A percentile compares a stretch with the other conserved stretches of the same genome.
These are phyloP conservation scores for Etheostoma nigrum DNA, from an alignment of 2,797 vertebrate species.

Conservation along the genomic window DNA sequence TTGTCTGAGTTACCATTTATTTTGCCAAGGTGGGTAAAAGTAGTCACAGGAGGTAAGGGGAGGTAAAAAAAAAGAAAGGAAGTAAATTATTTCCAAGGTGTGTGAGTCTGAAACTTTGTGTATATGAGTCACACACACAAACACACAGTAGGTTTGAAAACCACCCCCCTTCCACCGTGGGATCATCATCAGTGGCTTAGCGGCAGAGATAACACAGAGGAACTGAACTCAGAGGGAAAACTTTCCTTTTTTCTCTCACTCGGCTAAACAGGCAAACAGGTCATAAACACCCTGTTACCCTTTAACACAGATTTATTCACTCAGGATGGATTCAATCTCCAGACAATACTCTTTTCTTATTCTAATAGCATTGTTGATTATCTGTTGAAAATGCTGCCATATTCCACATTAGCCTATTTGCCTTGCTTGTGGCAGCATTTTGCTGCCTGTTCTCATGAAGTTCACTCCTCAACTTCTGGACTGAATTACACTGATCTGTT, in stretches of 20 bases:
- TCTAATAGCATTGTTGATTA: neutral
- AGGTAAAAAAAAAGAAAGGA: constrained; percentile 39
- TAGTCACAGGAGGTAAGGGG: constrained; percentile 49
- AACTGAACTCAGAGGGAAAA: constrained; percentile 41
- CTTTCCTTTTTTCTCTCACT: constrained; percentile 39
- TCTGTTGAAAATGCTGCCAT: neutral
- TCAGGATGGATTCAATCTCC: neutral
- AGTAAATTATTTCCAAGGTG: constrained; percentile 54
- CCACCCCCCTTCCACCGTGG: constrained; percentile 36
- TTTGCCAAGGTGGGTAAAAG: constrained; percentile 41
- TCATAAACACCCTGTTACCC: constrained; percentile 13
- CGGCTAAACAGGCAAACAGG: constrained; percentile 12
- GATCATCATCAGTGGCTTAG: constrained; percentile 59
- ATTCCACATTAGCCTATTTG: neutral
- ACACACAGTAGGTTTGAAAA: constrained; percentile 23
- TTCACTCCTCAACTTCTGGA: constrained; percentile 6
- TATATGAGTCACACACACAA: constrained; percentile 58
- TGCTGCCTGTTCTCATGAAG: neutral
- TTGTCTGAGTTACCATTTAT: constrained; percentile 29
- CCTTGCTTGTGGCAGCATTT: neutral
- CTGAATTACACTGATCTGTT: constrained; percentile 21
- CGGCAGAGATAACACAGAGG: constrained; percentile 56
- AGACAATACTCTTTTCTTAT: neutral
- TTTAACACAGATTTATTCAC: neutral
- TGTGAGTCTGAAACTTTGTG: constrained; percentile 39